phyloP scores from a whole-genome alignment of 92 coral and sea anemone species.

The Isaurus tuberculatus region DNA sequence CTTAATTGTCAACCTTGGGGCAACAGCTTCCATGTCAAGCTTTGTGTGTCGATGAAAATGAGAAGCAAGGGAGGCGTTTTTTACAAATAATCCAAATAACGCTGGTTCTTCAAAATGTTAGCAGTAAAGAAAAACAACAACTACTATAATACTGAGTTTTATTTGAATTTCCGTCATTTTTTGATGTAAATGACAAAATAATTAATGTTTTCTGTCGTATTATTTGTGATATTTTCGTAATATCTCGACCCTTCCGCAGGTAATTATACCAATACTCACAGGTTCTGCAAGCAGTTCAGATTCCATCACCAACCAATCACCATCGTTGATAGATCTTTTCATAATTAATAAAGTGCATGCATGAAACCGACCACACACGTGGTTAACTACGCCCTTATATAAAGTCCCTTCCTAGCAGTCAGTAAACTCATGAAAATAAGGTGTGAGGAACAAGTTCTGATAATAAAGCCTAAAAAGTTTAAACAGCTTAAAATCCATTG shows the following conservation, averaged over 20 bases:
- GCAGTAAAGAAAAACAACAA: not conserved
- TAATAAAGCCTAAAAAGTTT: not conserved
- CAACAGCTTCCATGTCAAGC: too few species aligned
- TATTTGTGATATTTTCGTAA: conserved; percentile 28
- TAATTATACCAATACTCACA: not conserved
- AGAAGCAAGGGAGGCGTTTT: not conserved
- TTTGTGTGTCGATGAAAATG: not conserved
- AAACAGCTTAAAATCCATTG: not conserved
- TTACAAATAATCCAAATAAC: not conserved
- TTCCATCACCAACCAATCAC: conserved; percentile 22
- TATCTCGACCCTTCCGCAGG: not conserved
- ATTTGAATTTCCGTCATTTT: conserved; percentile 40
- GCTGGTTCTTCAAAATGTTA: not conserved
- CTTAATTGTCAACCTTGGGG: too few species aligned
- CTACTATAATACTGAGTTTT: conserved; percentile 13
- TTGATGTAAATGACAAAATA: conserved; percentile 33
- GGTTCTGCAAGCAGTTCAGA: not conserved
- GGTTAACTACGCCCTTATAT: not conserved
- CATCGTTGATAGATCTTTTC: not conserved
- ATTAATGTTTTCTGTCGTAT: conserved; percentile 23
- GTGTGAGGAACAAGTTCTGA: not conserved
- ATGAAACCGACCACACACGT: not conserved
- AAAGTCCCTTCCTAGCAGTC: not conserved
- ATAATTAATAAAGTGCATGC: not conserved
- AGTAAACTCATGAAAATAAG: not conserved